Evolutionary conservation across 1,140 invertebrate genomes (phyloP), one percentile per base, ranked within the genome.

Genomic region (honey bee (Apis mellifera)): DNA sequence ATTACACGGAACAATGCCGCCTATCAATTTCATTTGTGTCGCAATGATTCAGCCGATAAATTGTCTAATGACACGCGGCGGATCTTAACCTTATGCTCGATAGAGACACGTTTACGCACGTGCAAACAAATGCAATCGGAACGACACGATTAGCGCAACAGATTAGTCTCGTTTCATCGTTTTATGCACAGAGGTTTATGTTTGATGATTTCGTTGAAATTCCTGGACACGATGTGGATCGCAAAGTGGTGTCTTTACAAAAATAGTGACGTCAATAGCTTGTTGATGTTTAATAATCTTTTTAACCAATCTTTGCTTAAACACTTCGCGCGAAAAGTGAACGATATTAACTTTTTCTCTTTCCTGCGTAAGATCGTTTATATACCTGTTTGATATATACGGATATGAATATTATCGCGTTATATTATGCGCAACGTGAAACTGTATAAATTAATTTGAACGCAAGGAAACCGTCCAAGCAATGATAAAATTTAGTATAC

Each of bases 41-140:
- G 89, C 77, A 89, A 89, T 55, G 83, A 87, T 85, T 86, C 82
- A 84, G 72, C 83, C 68, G 88, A 89, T 90, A 87, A 85, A 89
- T 86, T 75, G 79, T 62, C 87, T 83, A 86, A 88, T 90, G 86
- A 89, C 60, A 75, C 42, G 54, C 71, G 59, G 52, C 48, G 23
- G 66, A 71, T 85, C 78, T 68, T 60, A 62, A 68, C 15, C 66
- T 42, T 42, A 19, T 21, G 19, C 32, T 71, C 75, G 72, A 73
- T 77, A 76, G n/a, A 76, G n/a, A 52, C 62, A 76, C 71, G 50
- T 76, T 86, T 57, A 71, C 68, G 66, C 32, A 42, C 32, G 32
- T 42, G 5, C 66, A 55, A 60, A 86, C 84, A 86, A 85, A 85
- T 82, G 50, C 60, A 55, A 23, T 80, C 64, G 21, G 15, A 21